Conservation (phyloP, 1,140 invertebrate genomes). For the Lamellibrachia luymesi region DNA sequence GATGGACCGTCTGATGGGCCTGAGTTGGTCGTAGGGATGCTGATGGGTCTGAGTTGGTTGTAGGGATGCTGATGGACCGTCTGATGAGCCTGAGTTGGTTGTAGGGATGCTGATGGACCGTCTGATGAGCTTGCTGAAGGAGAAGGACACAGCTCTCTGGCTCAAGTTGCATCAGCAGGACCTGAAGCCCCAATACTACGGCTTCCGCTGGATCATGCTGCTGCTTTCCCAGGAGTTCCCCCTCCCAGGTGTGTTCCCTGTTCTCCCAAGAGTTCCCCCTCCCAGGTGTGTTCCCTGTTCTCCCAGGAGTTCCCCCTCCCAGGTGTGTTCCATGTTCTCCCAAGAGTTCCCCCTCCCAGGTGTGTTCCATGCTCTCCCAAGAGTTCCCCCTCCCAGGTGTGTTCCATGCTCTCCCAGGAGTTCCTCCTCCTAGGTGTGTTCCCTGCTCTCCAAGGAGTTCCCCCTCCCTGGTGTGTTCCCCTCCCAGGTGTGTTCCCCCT, state of each 20-base stretch:
- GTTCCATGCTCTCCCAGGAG: not conserved
- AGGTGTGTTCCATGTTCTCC: not conserved
- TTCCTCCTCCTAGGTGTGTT: not conserved
- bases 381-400: not conserved
- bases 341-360: not conserved
- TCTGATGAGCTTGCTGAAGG: slow-evolving; percentile 73
- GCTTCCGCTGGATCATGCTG: slow-evolving; percentile 96
- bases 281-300: not conserved
- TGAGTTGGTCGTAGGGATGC: too few species aligned
- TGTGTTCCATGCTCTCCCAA: not conserved
- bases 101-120: slow-evolving; percentile 59
- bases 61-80: not conserved
- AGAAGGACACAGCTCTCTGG: slow-evolving; percentile 76
- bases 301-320: not conserved
- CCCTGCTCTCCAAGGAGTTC: not conserved
- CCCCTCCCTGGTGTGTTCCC: not conserved
- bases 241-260: slow-evolving; percentile 64
- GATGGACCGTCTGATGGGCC: not conserved
- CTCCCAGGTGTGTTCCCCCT: too few species aligned
- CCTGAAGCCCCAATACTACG: slow-evolving; percentile 91
- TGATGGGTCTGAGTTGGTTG: not conserved
- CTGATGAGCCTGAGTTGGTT: not conserved
- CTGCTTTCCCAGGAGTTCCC: slow-evolving; percentile 96
- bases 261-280: not conserved
- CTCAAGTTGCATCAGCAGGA: slow-evolving; percentile 75